phyloP scores from a whole-genome alignment of 2,113 vertebrate species.

The Strix aluco region DNA sequence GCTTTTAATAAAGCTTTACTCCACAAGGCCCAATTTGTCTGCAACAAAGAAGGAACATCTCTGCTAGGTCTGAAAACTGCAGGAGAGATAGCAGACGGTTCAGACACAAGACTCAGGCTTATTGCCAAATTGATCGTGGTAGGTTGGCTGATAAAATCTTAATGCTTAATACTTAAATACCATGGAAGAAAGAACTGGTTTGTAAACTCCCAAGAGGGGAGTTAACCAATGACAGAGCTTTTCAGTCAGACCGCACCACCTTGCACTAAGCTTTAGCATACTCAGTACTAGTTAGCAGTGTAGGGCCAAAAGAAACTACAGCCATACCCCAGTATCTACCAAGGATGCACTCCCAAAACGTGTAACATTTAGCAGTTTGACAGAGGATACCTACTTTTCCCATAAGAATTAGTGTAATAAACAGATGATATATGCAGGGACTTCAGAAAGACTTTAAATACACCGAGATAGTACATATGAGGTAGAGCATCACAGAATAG shows the following conservation, averaged over 20 bases:
- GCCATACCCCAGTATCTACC: background rate
- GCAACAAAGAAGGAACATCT: background rate
- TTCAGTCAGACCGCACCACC: background rate
- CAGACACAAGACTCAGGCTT: background rate
- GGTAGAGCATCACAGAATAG: background rate
- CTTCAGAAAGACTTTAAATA: background rate
- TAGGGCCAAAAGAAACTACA: background rate
- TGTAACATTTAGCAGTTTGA: background rate
- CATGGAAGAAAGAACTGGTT: background rate
- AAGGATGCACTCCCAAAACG: background rate
- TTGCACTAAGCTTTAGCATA: background rate
- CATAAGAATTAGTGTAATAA: background rate
- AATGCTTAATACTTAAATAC: background rate
- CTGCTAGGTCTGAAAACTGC: background rate
- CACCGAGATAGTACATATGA: background rate
- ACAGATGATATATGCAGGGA: background rate
- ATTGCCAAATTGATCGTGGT: background rate
- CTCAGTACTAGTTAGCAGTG: background rate
- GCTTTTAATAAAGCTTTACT: conserved; percentile 59
- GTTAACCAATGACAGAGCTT: background rate
- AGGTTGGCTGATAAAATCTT: background rate
- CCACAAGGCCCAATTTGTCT: background rate
- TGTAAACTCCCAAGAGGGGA: background rate
- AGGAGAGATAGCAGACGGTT: background rate
- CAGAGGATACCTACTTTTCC: background rate